Base-by-base conservation (phyloP, 2,113 vertebrate genomes). In the Nerophis ophidion region DNA sequence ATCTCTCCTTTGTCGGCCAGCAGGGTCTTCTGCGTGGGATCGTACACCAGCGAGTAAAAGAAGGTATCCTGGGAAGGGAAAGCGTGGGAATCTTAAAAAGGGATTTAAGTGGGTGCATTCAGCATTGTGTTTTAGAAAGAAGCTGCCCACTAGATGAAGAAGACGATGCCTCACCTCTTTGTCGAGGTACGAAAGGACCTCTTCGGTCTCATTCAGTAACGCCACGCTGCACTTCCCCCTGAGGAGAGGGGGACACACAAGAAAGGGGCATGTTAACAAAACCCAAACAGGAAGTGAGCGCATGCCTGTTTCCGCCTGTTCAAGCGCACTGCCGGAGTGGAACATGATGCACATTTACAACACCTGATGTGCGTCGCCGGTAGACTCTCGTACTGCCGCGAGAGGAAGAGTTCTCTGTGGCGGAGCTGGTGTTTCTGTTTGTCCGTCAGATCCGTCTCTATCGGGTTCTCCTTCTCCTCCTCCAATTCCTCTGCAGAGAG, bases 401-500 rank as follows among this genome's bases (percentile, higher is more conserved):
- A 98, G 65, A 98, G 87, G 79, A 98, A 98, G 69, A 98, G 93
- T 64, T 98, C 96, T 85, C 96, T 91, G 80, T 98, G 96, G 68
- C 96, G 94, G 80, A 98, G 81, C 79, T 98, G 96, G 86, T 98
- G 96, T 80, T 96, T 97, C 90, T 98, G 96, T 88, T 98, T 98
- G 82, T 98, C 96, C 65, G 91, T 94, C 72, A 97, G 84, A n/a
- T 98, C 96, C 34, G 91, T 80, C 72, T 96, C 94, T 75, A 90
- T 71, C 17, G 93, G 91, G 62, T 66, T 93, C 88, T 95, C 95
- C 84, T 92, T 95, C 84, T 98, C 96, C 84, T 98, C 96, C 78
- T 98, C 95, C 87, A 98, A 88, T 89, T 97, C 96, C 90, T 95
- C 96, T 98, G 90, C 86, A 79, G 51, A 75, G 7, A 48, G 45